These are phyloP conservation scores for Actinia equina DNA, from an alignment of 64 coral and sea anemone genomes.

Conservation along the genomic window DNA sequence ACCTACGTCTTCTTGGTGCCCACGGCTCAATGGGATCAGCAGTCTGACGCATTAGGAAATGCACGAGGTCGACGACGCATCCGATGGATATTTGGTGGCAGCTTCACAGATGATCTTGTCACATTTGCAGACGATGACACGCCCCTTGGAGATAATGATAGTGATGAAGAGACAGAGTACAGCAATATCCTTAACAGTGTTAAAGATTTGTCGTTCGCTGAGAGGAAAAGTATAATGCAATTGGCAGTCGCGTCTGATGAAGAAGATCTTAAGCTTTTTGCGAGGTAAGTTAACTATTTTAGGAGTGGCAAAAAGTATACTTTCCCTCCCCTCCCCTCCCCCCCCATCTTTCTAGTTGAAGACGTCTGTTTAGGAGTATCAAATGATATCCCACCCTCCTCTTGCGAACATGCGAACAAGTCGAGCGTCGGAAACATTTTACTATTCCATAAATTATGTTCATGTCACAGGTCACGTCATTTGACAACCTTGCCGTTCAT, in stretches of 20 bases:
- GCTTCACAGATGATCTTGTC: conserved; percentile 41
- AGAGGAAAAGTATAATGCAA: conserved; percentile 59
- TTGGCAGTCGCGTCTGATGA: conserved; percentile 53
- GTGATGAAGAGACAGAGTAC: conserved; percentile 18
- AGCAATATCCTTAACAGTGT: conserved; percentile 10
- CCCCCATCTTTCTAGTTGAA: too few species aligned
- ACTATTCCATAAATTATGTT: too few species aligned
- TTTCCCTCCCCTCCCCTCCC: background rate
- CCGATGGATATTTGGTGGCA: conserved; percentile 79
- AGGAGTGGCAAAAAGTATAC: background rate
- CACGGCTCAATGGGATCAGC: conserved; percentile 49
- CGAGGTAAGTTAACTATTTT: conserved; percentile 29
- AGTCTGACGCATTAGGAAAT: conserved; percentile 1
- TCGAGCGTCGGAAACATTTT: too few species aligned
- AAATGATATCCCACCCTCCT: too few species aligned
- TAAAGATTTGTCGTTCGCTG: conserved; percentile 46
- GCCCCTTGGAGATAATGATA: conserved; percentile 24
- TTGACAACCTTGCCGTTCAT: too few species aligned
- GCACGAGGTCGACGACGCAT: conserved; percentile 44
- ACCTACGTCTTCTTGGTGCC: conserved; percentile 86
- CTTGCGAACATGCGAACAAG: too few species aligned
- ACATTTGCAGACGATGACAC: conserved; percentile 20
- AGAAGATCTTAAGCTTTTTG: conserved; percentile 88
- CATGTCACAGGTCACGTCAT: too few species aligned
- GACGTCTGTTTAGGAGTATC: too few species aligned